These are phyloP conservation scores for Lepidurus packardi DNA, from an alignment of 1,140 invertebrate genomes.

Conservation along the genomic window DNA sequence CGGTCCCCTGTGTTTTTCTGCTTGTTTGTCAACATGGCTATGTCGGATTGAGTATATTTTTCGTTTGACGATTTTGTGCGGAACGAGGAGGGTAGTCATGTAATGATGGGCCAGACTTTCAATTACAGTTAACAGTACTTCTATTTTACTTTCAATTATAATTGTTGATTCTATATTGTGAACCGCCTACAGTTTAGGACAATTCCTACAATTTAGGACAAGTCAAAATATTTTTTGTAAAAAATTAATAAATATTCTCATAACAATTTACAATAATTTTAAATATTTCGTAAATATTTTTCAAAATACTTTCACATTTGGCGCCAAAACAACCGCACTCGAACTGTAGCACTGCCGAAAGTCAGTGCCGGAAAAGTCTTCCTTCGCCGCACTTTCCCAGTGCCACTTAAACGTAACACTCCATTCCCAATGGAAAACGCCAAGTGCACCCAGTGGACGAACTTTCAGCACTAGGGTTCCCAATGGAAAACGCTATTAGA, in stretches of 20 bases:
- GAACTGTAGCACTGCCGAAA: not conserved
- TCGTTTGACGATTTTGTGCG: not conserved
- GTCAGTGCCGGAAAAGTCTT: not conserved
- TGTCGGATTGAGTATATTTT: not conserved
- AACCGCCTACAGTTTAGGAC: not conserved
- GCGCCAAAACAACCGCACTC: not conserved
- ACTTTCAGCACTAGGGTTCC: not conserved
- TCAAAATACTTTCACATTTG: not conserved
- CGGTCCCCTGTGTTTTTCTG: not conserved
- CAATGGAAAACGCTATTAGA: not conserved
- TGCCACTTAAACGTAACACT: not conserved
- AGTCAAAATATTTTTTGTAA: not conserved
- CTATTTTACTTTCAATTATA: not conserved
- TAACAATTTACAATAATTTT: too few species aligned
- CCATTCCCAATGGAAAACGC: not conserved
- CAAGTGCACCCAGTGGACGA: not conserved
- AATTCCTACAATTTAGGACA: not conserved
- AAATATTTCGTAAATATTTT: too few species aligned
- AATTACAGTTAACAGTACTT: not conserved
- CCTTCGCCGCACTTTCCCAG: not conserved
- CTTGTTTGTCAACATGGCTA: not conserved
- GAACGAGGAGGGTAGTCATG: not conserved
- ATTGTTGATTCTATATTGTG: not conserved
- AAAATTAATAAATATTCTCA: too few species aligned
- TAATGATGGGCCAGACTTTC: not conserved